Percentiles rank a stretch among this genome's conserved stretches.
Evolutionary conservation across 2,113 vertebrate species (phyloP).

Genomic region (Martes martes): DNA sequence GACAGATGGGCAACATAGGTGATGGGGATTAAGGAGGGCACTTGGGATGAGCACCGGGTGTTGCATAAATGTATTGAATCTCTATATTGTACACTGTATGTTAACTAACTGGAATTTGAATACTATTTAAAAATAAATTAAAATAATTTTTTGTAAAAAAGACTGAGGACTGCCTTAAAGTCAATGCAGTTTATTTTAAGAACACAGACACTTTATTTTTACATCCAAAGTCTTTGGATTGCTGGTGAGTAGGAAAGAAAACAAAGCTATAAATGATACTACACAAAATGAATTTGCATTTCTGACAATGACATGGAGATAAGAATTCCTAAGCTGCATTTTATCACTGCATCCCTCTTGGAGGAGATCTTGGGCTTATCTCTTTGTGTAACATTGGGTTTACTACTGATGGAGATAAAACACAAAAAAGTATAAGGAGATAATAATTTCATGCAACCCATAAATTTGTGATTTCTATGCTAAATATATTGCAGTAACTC

Average conservation of each 20-base stretch:
- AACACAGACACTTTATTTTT: background rate
- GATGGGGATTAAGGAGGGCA: background rate
- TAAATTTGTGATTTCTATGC: background rate
- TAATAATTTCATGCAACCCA: background rate
- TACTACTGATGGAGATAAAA: background rate
- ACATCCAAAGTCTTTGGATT: background rate
- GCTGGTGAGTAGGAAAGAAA: background rate
- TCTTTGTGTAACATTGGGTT: background rate
- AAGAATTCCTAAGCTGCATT: background rate
- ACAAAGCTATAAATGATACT: background rate
- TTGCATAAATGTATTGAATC: background rate
- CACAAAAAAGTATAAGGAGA: background rate
- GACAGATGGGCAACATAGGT: background rate
- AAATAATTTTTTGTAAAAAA: background rate
- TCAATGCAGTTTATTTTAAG: background rate
- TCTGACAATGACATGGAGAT: background rate
- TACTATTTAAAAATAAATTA: background rate
- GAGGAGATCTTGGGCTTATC: background rate
- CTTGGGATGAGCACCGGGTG: background rate
- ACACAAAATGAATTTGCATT: background rate
- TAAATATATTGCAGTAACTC: background rate
- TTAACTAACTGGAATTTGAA: background rate
- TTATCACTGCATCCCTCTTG: background rate
- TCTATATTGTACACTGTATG: background rate
- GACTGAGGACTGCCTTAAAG: background rate